Evolutionary conservation across 2,888 invertebrate genomes (phyloP), one percentile per base, ranked within the genome.

Genomic region (Ichneumoninae sp.): DNA sequence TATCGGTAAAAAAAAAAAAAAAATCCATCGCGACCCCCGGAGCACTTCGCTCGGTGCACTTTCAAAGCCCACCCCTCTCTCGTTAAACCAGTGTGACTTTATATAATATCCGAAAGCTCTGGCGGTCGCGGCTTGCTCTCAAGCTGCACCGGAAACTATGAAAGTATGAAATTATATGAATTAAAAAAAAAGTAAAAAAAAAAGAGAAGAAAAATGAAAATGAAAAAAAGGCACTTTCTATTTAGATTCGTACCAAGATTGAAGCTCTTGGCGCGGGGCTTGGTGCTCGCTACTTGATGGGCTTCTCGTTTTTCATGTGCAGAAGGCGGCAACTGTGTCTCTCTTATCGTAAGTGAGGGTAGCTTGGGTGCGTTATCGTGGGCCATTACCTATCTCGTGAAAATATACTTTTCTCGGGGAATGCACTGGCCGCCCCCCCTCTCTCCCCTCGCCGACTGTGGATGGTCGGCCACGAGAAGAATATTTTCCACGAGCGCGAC

Each of bases 311-410:
- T 62, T 62, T 74, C 60, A 74, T 74, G 60, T 60, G 74, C 74
- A 74, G 74, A 74, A 62, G 74, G 74, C 60, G 57, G 26, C 22
- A 26, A 57, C 22, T 57, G 57, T 22, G 57, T 57, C 57, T 74
- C 74, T 62, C 74, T 74, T 74, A 74, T 74, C 74, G 74, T 62
- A 62, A 74, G 74, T 74, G 74, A 62, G 60, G 71, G 74, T 82
- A 72, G 71, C 72, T 72, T 13, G 57, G 57, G 82, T 82, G 82
- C 78, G 82, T 82, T 82, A 82, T 82, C 82, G 78, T 57, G 40
- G 57, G 78, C 78, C 77, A 65, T 82, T 82, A 82, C 82, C 82
- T 82, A 82, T 82, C 82, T 82, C 72, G 57, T 22, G 71, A 72
- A 82, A 82, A 82, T 82, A 82, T 82, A 82, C 68, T 82, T 72